phyloP scores from a whole-genome alignment of 2,888 invertebrate species.

The Sycophila texana region DNA sequence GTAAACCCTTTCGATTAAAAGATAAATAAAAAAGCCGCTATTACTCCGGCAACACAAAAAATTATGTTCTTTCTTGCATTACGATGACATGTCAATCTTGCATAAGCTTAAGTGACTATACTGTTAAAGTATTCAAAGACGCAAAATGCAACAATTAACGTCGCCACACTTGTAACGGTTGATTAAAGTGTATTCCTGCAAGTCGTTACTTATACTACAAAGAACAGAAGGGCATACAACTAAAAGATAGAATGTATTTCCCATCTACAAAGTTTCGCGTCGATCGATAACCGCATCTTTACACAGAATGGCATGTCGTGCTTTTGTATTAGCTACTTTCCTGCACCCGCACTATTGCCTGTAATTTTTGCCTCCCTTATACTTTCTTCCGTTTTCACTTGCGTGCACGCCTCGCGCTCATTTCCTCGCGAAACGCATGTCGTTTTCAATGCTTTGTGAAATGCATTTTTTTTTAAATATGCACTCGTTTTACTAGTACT shows the following conservation, averaged over 20 bases:
- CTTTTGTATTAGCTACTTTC: slow-evolving; percentile 18
- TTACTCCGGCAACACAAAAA: too few species aligned
- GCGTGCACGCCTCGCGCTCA: not conserved
- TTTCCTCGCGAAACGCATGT: not conserved
- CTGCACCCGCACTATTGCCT: slow-evolving; percentile 11
- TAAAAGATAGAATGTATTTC: slow-evolving; percentile 5
- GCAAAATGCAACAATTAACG: not conserved
- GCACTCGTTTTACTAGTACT: too few species aligned
- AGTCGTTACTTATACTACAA: not conserved
- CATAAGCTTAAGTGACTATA: too few species aligned
- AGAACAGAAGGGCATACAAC: not conserved
- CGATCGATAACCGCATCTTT: slow-evolving; percentile 34
- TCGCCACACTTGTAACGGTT: not conserved
- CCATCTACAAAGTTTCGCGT: slow-evolving; percentile 10
- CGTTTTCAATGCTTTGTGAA: slow-evolving; percentile 6
- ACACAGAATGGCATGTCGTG: not conserved
- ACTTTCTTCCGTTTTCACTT: slow-evolving; percentile 3
- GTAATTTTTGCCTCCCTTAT: slow-evolving; percentile 16
- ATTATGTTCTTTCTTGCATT: too few species aligned
- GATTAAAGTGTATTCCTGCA: not conserved
- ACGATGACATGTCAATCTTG: too few species aligned
- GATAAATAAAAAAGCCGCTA: too few species aligned
- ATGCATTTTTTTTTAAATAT: too few species aligned
- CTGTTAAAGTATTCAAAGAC: too few species aligned
- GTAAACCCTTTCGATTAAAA: too few species aligned